phyloP scores from a whole-genome alignment of 35 echinoderm and acorn worm species.

The Diadema setosum region DNA sequence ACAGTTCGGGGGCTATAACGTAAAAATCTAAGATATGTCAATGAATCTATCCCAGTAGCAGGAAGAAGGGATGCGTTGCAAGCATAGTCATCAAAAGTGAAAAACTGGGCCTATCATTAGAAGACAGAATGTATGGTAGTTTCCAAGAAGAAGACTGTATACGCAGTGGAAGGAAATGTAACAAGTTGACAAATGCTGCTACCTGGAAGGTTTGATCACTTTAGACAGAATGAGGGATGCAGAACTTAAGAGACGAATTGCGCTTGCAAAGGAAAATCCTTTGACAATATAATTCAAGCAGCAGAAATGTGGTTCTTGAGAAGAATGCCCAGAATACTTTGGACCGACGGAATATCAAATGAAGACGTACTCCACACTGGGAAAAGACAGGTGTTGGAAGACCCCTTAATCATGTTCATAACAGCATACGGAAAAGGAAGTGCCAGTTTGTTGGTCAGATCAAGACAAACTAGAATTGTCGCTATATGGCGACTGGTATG shows the following conservation, averaged over 20 bases:
- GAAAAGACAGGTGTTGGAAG: too few species aligned
- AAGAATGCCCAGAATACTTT: too few species aligned
- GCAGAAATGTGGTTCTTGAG: too few species aligned
- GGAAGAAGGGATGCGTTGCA: not conserved
- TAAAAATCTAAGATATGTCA: not conserved
- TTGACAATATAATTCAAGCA: too few species aligned
- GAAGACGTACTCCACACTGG: too few species aligned
- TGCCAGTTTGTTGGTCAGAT: too few species aligned
- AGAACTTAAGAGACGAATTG: not conserved
- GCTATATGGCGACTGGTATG: too few species aligned
- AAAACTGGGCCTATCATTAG: not conserved
- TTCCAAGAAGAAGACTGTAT: not conserved
- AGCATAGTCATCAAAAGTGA: not conserved
- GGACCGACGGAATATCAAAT: too few species aligned
- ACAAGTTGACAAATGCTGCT: not conserved
- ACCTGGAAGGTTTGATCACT: not conserved
- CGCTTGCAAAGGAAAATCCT: not conserved
- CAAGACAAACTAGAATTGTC: too few species aligned
- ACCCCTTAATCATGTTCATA: too few species aligned
- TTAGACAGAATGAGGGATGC: not conserved
- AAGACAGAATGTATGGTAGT: conserved; percentile 2
- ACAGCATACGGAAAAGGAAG: too few species aligned
- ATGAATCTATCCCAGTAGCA: not conserved
- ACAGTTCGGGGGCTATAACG: not conserved
- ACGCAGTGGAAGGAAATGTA: not conserved